Percentiles rank a stretch among this genome's conserved stretches.
Evolutionary conservation across 2,113 vertebrate genomes (phyloP).

Genomic region (Gopherus evgoodei): DNA sequence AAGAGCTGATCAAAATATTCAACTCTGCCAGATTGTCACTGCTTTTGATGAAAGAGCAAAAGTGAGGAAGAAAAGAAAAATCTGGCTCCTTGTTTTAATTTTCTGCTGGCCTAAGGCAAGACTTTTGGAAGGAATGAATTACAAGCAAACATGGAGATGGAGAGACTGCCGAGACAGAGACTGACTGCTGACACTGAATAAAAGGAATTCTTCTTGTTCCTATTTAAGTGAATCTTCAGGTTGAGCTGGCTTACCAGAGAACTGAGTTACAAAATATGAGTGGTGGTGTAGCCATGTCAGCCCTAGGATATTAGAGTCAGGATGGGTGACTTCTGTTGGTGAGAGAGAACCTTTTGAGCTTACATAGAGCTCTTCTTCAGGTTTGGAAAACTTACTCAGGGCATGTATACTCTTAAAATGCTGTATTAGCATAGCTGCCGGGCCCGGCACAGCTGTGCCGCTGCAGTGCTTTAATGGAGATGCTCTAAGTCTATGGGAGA

Average conservation of each 20-base stretch:
- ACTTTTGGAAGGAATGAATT: constrained; percentile 73
- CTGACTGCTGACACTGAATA: constrained; percentile 44
- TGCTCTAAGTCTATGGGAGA: neutral
- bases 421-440: neutral
- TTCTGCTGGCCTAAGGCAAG: constrained; percentile 74
- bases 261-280: constrained; percentile 37
- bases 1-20: constrained; percentile 73
- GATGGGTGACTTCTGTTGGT: neutral
- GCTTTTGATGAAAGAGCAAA: constrained; percentile 76
- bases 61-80: constrained; percentile 44
- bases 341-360: neutral
- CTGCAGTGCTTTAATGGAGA: neutral
- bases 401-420: neutral
- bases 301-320: neutral
- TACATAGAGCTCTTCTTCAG: neutral
- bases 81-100: constrained; percentile 75
- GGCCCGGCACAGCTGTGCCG: neutral
- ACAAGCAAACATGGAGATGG: constrained; percentile 64
- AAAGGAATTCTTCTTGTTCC: constrained; percentile 54
- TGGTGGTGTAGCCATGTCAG: neutral
- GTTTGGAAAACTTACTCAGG: neutral
- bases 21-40: constrained; percentile 74
- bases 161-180: constrained; percentile 55
- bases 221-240: constrained; percentile 42
- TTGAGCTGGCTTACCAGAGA: constrained; percentile 58